Evolutionary conservation across 2,797 vertebrate species (phyloP).

Genomic region (Schizopygopsis malacanthus): DNA sequence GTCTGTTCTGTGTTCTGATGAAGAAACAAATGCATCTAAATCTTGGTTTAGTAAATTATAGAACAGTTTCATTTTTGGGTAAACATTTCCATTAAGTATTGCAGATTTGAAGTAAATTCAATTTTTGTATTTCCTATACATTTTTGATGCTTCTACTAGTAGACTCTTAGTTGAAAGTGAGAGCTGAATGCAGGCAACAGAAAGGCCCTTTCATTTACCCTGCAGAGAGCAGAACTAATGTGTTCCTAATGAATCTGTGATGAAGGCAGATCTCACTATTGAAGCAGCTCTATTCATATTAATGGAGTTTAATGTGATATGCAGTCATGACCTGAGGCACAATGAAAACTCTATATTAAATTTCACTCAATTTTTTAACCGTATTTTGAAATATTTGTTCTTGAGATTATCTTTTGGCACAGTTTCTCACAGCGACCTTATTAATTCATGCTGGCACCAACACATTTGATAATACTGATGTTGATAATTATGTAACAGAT

Average conservation of each 20-base stretch:
- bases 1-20: background rate
- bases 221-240: constrained; percentile 13
- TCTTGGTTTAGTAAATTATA: background rate
- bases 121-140: background rate
- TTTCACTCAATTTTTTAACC: background rate
- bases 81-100: background rate
- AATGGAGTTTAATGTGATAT: background rate
- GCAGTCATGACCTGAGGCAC: constrained; percentile 11
- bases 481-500: background rate
- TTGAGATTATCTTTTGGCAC: constrained; percentile 13
- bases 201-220: background rate
- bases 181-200: background rate
- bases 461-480: background rate
- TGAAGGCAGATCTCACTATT: constrained; percentile 12
- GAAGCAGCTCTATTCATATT: constrained; percentile 8
- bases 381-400: background rate
- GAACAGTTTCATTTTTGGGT: background rate
- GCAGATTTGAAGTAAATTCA: background rate
- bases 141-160: background rate
- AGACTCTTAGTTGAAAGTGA: background rate
- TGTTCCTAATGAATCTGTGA: constrained; percentile 19
- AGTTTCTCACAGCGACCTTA: background rate
- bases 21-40: background rate
- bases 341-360: background rate
- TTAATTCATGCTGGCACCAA: background rate